phyloP scores from a whole-genome alignment of 2,888 invertebrate genomes.

The Syrista parreyssii region DNA sequence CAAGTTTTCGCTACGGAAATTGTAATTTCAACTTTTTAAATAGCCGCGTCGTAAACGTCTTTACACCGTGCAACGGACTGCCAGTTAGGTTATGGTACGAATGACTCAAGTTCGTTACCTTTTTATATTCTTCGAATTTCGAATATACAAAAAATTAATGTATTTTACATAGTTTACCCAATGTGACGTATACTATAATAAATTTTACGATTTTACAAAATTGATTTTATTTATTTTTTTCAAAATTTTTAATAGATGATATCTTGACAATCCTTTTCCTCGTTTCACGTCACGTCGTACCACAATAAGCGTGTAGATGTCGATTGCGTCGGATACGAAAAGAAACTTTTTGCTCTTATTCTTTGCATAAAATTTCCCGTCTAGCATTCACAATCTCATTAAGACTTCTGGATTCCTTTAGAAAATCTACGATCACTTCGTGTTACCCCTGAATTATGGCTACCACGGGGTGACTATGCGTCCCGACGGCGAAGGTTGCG shows the following conservation, averaged over 20 bases:
- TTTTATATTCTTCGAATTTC: not conserved
- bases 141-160: not conserved
- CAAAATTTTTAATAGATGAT: not conserved
- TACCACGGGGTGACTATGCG: not conserved
- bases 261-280: too few relatives aligned
- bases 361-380: not conserved
- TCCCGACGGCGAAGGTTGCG: not conserved
- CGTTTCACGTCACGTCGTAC: too few relatives aligned
- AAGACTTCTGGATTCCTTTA: not conserved
- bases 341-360: not conserved
- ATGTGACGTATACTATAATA: not conserved
- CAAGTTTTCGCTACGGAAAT: not conserved
- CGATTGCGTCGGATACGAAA: not conserved
- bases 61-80: not conserved
- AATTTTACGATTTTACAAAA: not conserved
- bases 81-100: not conserved
- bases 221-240: not conserved
- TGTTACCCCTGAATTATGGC: not conserved
- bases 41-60: not conserved
- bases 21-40: not conserved
- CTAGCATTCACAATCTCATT: not conserved
- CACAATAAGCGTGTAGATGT: too few relatives aligned
- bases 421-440: not conserved
- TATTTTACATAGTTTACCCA: too few relatives aligned
- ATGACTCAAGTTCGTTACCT: not conserved